Evolutionary conservation across 1,140 invertebrate genomes (phyloP), one percentile per base, ranked within the genome.

Genomic region (Goniozus legneri): DNA sequence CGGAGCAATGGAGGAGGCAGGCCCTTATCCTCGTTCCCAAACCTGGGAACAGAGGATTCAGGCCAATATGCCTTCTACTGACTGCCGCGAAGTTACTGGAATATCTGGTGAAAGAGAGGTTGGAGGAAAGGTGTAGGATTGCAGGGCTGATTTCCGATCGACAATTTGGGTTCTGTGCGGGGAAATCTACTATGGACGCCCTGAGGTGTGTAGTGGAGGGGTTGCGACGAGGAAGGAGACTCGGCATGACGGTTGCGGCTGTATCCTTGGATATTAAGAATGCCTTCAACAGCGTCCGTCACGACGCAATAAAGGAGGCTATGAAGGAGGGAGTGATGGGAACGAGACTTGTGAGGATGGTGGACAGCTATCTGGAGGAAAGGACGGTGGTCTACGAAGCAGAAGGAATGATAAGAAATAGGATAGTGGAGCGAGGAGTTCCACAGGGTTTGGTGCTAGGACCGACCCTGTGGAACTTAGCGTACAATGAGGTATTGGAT

Each of bases 371-470:
- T 42, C 32, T 60, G 1, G 20, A 1, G 2, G 31, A 54, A 18
- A 44, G 48, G 22, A 2, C 10, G 0, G 24, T 54, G 0, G 35
- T 18, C 13, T 54, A 55, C 27, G 32, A 54, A 13, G 44, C 38
- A 20, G 10, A 35, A 3, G 21, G 43, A 4, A 50, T 45, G 2
- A 19, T 34, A 7, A n/a, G 35, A 14, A 10, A 22, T 3, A 35
- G 34, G 10, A 2, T 15, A 12, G 18, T 50, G 7, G 46, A 48
- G 8, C 44, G 36, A 16, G 65, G 65, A 8, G 58, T 68, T 0
- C 59, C 69, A 2, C 67, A 72, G 43, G 67, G 64, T 3, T 69
- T 60, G n/a, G 50, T 69, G 8, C 36, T 70, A 2, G 65, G 65
- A 2, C 63, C 70, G 0, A 54, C 53, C 3, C 47, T 73, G 13